phyloP scores from a whole-genome alignment of 2,888 invertebrate genomes.

The Gymnoscelis rufifasciata region DNA sequence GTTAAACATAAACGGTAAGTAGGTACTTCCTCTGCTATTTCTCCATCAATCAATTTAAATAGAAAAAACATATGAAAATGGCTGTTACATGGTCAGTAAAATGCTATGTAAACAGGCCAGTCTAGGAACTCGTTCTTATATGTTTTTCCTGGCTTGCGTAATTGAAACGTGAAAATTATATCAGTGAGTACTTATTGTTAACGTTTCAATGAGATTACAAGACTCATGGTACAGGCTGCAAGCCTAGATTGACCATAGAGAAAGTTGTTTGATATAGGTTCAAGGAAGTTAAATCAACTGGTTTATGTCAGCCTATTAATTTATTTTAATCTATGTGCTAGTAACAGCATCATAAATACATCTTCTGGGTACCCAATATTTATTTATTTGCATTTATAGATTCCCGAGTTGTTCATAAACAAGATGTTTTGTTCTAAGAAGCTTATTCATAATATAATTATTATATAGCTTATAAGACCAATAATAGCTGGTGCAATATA shows the following conservation, averaged over 20 bases:
- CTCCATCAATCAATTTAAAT: constrained; percentile 18
- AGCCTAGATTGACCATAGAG: constrained; percentile 40
- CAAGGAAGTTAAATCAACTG: constrained; percentile 59
- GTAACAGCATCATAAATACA: no score
- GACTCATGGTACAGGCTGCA: constrained; percentile 34
- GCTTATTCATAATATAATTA: no score
- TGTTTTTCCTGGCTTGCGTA: constrained; percentile 46
- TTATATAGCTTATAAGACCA: no score
- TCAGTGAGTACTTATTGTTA: constrained; percentile 26
- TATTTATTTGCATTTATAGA: no score
- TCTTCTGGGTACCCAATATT: no score
- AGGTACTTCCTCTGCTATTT: constrained; percentile 50
- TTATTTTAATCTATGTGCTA: constrained; percentile 12
- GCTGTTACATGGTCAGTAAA: constrained; percentile 36
- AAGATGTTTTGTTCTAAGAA: no score
- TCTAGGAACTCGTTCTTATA: constrained; percentile 32
- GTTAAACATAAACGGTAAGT: constrained; percentile 71
- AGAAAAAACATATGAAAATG: constrained; percentile 13
- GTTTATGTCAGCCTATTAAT: constrained; percentile 35
- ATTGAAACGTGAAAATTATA: constrained; percentile 36
- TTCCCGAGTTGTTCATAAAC: no score
- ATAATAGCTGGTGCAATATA: no score
- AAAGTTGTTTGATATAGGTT: constrained; percentile 73
- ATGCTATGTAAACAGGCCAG: constrained; percentile 27
- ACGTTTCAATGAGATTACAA: constrained; percentile 29